Evolutionary conservation across 1,140 invertebrate genomes (phyloP).

Genomic region (Macrocentrus cingulum): DNA sequence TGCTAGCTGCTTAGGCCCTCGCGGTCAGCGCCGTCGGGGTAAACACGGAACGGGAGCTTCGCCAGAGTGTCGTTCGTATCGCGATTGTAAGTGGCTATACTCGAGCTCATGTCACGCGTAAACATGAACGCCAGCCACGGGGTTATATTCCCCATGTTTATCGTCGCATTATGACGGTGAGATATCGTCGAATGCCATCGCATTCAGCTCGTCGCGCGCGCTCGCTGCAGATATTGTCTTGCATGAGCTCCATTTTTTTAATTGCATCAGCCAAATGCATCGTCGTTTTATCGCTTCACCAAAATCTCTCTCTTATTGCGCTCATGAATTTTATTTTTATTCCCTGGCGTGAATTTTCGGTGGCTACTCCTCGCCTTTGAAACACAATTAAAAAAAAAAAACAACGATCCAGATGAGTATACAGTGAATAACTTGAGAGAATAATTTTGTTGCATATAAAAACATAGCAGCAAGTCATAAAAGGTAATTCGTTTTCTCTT

Average conservation of each 20-base stretch:
- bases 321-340: neutral
- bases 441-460: too few relatives aligned
- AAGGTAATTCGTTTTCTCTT: too few relatives aligned
- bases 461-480: too few relatives aligned
- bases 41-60: conserved; percentile 24
- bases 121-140: conserved; percentile 4
- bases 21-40: conserved; percentile 17
- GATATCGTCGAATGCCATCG: conserved; percentile 14
- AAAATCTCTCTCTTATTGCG: neutral
- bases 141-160: neutral
- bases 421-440: too few relatives aligned
- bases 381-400: too few relatives aligned
- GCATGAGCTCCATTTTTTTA: neutral
- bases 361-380: too few relatives aligned
- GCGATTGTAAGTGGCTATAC: conserved; percentile 16
- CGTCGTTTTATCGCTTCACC: neutral
- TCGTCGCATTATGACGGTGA: conserved; percentile 9
- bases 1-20: neutral
- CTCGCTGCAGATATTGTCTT: conserved; percentile 5
- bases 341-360: too few relatives aligned
- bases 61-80: conserved; percentile 16
- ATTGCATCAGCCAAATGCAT: neutral
- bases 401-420: too few relatives aligned
- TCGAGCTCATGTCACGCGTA: conserved; percentile 2
- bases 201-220: too few relatives aligned